Base-by-base conservation (phyloP, 2,888 invertebrate genomes). In the Prenolepis imparis region DNA sequence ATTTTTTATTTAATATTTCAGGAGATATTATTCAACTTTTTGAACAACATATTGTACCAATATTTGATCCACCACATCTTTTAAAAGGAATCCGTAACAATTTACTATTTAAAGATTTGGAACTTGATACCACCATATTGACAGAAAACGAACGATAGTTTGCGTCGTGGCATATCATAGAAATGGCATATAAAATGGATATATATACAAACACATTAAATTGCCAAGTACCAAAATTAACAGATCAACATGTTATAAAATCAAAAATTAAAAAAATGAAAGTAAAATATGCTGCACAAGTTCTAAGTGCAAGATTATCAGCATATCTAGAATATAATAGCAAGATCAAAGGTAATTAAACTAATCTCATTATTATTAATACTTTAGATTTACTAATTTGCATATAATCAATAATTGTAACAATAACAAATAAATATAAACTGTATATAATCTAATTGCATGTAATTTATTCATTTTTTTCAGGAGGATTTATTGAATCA, bases 11-110 rank as follows among this genome's bases (percentile, higher is more conserved):
- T n/a, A n/a, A n/a, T 39, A 9, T 36, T 55, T 72, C 32, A 59
- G 80, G 61, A 57, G 32, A 11, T 24, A 59, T 73, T 59, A 39
- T 66, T 48, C 9, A 44, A 61, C 36, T 82, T 44, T 67, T 18
- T 68, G 57, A 36, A 9, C 48, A 75, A n/a, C 41, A 84, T 3
- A 75, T 82, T 39, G 67, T 84, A n/a, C 68, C 44, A 5, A 12
- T 84, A n/a, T 82, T 41, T 36, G 77, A 82, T 82, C 75, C 82
- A 18, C 75, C 75, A 24, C 72, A 82, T 61, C 18, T 84, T 24
- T 61, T 82, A 36, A 68, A 84, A 68, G 66, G 64, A 57, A 32
- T 84, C 8, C 41, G 61, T 39, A 84, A 82, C 39, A 84, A 84
- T 66, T 67, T 84, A 8, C 39, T 84, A 6, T 24, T 2, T 24